Base-by-base conservation (phyloP, 1,140 invertebrate genomes). In the Vanessa tameamea region DNA sequence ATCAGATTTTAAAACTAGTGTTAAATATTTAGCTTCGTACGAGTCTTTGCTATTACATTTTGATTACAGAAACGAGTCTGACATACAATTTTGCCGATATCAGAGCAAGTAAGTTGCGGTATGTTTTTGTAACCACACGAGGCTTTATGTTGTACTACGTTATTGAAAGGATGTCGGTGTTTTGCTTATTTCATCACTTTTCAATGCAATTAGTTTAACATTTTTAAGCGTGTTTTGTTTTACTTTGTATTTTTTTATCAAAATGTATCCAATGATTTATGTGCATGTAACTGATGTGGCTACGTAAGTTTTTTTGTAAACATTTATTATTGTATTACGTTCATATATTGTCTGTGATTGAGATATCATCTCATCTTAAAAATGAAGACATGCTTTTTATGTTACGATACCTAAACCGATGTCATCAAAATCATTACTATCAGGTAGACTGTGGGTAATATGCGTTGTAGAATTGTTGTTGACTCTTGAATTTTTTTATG, bases 11-110 rank as follows among this genome's bases (percentile, higher is more conserved):
- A 57, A 15, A 61, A 37, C 14, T 11, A 16, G 59, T 59, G 73
- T 72, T 59, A 55, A 14, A 53, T 51, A 73, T 79, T 73, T 74
- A 73, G 77, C 72, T 76, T 79, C 77, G 77, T 75, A 79, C 75
- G 71, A 77, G 75, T 74, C 75, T 76, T 76, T 79, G 75, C 72
- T 78, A 74, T 76, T 79, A 77, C 75, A 72, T 79, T 79, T 79
- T 76, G 70, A 79, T 79, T 79, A 63, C 78, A 79, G 78, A 74
- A 76, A 79, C 78, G 75, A 77, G 78, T 72, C 75, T 61, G 75
- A 79, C 69, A 74, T 71, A 63, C 64, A 71, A 72, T 70, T 64
- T 70, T 79, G 72, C 75, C 69, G 78, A 51, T 73, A 76, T 74
- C 57, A 76, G 61, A 76, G 72, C 75, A 79, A 74, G 78, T 79